Percentiles rank a stretch among this genome's conserved stretches.
phyloP scores from a whole-genome alignment of 2,888 invertebrate genomes.

The Eulithis testata region DNA sequence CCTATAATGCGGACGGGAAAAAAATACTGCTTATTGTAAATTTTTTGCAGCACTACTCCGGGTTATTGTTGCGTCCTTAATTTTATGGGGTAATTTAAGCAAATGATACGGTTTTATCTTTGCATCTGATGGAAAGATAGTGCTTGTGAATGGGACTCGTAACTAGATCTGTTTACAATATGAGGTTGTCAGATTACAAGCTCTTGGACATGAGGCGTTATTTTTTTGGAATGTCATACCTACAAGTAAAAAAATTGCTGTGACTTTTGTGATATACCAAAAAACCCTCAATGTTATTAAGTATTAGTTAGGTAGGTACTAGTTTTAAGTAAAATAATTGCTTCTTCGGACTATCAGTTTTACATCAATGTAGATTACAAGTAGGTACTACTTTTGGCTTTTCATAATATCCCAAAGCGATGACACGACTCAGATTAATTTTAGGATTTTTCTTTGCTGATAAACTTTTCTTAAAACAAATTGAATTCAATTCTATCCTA shows the following conservation, averaged over 20 bases:
- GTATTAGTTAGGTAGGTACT: too few species aligned
- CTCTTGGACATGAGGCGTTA: constrained; percentile 3
- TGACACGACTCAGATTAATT: too few species aligned
- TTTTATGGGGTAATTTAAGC: constrained; percentile 82
- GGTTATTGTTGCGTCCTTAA: constrained; percentile 78
- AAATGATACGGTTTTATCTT: constrained; percentile 82
- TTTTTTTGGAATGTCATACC: not conserved
- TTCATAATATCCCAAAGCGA: too few species aligned
- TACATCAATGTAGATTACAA: too few species aligned
- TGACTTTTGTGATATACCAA: not conserved
- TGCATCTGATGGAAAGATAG: constrained; percentile 65
- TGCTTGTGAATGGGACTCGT: constrained; percentile 49
- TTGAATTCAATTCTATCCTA: not conserved
- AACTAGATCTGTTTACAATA: constrained; percentile 44
- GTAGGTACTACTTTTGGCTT: too few species aligned
- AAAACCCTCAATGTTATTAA: too few species aligned
- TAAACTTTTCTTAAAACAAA: too few species aligned
- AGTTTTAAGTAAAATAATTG: too few species aligned
- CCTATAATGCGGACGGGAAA: constrained; percentile 78
- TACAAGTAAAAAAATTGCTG: not conserved
- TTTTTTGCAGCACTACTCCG: constrained; percentile 72
- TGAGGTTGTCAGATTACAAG: constrained; percentile 30
- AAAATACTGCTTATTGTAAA: constrained; percentile 52
- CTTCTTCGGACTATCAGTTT: too few species aligned
- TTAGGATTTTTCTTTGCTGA: too few species aligned